Evolutionary conservation across 2,113 vertebrate species (phyloP).

Genomic region (Connochaetes taurinus): DNA sequence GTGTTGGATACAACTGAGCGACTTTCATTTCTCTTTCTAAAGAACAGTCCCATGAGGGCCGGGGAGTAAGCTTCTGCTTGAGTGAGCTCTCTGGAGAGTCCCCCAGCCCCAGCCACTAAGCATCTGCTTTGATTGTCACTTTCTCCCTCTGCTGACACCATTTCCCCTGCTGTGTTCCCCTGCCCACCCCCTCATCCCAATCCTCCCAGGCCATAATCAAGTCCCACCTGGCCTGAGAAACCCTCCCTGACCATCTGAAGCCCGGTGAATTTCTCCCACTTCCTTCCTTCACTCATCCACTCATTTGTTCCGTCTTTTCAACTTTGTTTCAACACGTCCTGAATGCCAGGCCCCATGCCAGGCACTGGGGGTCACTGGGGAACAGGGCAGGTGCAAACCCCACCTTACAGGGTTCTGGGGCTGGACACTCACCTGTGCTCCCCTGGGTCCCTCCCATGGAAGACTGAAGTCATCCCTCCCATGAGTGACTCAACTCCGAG

Average conservation of each 20-base stretch:
- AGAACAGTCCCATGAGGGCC: background rate
- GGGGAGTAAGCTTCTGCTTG: background rate
- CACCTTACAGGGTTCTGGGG: background rate
- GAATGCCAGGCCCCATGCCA: background rate
- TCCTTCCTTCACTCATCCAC: background rate
- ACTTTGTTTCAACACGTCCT: background rate
- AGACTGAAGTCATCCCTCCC: background rate
- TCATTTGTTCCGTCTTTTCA: background rate
- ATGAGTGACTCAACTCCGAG: background rate
- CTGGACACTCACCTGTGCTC: background rate
- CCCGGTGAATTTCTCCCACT: background rate
- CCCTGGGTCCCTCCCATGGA: background rate
- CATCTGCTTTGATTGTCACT: background rate
- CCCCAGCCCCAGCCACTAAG: background rate
- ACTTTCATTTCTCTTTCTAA: background rate
- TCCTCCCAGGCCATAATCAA: background rate
- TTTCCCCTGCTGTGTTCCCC: background rate
- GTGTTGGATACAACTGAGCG: background rate
- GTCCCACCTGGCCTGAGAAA: background rate
- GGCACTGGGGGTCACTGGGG: background rate
- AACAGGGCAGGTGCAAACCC: background rate
- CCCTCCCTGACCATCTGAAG: background rate
- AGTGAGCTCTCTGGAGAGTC: background rate
- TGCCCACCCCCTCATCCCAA: too few relatives aligned
- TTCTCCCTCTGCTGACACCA: too few relatives aligned